Conservation (phyloP, 2,113 vertebrate species). For the Cichladusa arquata region DNA sequence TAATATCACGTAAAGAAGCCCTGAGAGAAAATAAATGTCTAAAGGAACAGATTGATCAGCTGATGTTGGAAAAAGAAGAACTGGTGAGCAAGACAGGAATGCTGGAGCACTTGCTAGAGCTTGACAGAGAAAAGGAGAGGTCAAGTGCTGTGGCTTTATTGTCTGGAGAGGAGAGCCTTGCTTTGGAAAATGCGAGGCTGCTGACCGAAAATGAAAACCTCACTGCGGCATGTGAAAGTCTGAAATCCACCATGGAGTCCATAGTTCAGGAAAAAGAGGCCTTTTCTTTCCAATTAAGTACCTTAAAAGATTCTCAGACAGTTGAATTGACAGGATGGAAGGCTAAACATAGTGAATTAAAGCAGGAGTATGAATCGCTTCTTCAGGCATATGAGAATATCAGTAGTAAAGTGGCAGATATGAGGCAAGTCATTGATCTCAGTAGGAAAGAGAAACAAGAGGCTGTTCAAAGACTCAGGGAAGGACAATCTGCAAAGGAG, state of each 20-base stretch:
- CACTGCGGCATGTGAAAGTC: slow-evolving; percentile 82
- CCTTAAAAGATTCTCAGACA: slow-evolving; percentile 85
- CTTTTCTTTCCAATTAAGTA: slow-evolving; percentile 85
- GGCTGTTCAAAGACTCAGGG: slow-evolving; percentile 68
- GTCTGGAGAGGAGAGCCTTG: slow-evolving; percentile 60
- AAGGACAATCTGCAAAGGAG: slow-evolving; percentile 70
- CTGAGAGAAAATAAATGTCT: slow-evolving; percentile 78
- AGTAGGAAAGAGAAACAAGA: slow-evolving; percentile 83
- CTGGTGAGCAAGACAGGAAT: slow-evolving; percentile 44
- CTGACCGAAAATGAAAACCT: slow-evolving; percentile 81
- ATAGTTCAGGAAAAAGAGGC: slow-evolving; percentile 88
- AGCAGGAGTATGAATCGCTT: slow-evolving; percentile 86
- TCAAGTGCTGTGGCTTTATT: background rate
- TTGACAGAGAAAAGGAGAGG: slow-evolving; percentile 65
- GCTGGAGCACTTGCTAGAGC: slow-evolving; percentile 56
- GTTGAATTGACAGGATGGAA: slow-evolving; percentile 87
- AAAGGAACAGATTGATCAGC: slow-evolving; percentile 69
- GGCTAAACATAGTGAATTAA: slow-evolving; percentile 82
- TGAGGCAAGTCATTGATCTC: slow-evolving; percentile 82
- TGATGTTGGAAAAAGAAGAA: slow-evolving; percentile 64
- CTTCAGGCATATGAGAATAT: slow-evolving; percentile 87
- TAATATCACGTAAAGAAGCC: slow-evolving; percentile 84
- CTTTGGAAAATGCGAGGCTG: slow-evolving; percentile 69
- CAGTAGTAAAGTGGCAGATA: slow-evolving; percentile 84
- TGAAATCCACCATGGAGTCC: slow-evolving; percentile 85